Conservation (phyloP, 2,888 invertebrate species). For the Dasypolia templi region DNA sequence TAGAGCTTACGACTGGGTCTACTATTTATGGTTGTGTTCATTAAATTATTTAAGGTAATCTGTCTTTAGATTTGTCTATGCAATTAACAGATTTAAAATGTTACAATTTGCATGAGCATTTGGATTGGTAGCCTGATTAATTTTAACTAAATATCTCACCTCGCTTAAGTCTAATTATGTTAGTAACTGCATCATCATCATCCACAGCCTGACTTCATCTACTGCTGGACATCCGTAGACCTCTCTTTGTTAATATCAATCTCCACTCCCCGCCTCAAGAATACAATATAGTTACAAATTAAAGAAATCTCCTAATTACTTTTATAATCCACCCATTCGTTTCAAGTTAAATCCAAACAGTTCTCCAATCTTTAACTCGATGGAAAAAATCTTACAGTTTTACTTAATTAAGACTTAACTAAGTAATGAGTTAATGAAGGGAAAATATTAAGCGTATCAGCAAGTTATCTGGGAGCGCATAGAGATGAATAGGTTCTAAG, state of each 20-base stretch:
- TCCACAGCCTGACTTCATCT: accelerated
- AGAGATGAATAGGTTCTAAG: constrained; percentile 59
- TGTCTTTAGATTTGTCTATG: constrained; percentile 26
- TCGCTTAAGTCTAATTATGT: constrained; percentile 29
- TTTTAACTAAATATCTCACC: constrained; percentile 34
- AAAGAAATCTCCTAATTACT: constrained; percentile 8
- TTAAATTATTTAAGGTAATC: constrained; percentile 33
- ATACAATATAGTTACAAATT: not conserved
- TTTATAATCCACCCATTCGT: constrained; percentile 21
- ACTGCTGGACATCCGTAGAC: not conserved
- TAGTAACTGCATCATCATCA: not conserved
- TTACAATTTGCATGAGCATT: constrained; percentile 28
- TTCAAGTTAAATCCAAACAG: constrained; percentile 23
- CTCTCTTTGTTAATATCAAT: not conserved
- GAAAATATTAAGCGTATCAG: constrained; percentile 65
- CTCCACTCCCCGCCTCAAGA: accelerated
- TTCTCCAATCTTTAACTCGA: constrained; percentile 29
- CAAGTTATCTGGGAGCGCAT: constrained; percentile 53
- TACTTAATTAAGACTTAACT: constrained; percentile 60
- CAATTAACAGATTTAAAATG: constrained; percentile 47
- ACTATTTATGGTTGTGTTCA: constrained; percentile 41
- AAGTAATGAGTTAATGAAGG: constrained; percentile 67
- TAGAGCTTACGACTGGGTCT: constrained; percentile 17
- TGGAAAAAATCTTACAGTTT: constrained; percentile 42
- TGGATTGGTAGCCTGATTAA: constrained; percentile 36